These are phyloP conservation scores for Emberiza fucata DNA, from an alignment of 2,113 vertebrate genomes.

Conservation along the genomic window DNA sequence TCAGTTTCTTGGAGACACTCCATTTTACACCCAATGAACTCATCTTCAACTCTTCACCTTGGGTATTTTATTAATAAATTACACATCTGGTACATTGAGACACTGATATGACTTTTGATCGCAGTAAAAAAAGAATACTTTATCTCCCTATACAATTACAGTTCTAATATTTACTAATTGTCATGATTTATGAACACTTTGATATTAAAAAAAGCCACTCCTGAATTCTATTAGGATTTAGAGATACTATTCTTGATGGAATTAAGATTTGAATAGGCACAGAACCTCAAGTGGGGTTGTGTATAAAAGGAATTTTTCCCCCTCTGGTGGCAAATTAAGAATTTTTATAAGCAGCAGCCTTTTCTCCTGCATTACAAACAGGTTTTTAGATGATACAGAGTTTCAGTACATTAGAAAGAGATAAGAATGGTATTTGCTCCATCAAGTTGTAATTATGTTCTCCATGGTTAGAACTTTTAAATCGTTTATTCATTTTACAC, in stretches of 20 bases:
- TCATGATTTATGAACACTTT: background rate
- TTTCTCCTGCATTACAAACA: background rate
- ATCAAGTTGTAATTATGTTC: background rate
- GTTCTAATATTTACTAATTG: background rate
- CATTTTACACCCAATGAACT: background rate
- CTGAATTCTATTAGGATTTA: background rate
- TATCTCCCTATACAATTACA: background rate
- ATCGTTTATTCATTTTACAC: background rate
- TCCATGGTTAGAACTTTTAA: background rate
- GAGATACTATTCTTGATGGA: background rate
- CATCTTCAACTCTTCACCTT: background rate
- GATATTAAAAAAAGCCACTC: background rate
- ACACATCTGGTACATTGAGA: accelerated
- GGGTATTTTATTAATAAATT: background rate
- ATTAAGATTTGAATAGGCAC: background rate
- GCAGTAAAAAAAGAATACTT: background rate
- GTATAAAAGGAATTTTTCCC: background rate
- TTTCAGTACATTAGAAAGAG: background rate
- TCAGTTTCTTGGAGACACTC: background rate
- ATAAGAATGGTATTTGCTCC: background rate
- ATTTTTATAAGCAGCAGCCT: background rate
- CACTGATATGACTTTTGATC: background rate
- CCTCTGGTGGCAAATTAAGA: background rate
- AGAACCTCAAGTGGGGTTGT: background rate
- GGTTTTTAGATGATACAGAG: background rate